Evolutionary conservation across 2,888 invertebrate species (phyloP).

Genomic region (Platycheirus rosarum): DNA sequence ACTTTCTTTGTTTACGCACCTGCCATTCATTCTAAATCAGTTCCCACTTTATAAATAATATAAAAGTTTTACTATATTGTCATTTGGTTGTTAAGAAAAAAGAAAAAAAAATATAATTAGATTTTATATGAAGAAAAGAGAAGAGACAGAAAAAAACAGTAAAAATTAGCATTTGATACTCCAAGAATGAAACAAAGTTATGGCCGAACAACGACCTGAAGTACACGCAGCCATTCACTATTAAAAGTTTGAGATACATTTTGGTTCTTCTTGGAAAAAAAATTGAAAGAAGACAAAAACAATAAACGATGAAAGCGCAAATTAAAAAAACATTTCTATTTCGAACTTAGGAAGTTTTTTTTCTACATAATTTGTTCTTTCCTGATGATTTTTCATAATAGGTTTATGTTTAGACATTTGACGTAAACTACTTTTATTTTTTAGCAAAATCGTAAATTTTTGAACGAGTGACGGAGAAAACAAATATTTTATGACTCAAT

Average conservation of each 20-base stretch:
- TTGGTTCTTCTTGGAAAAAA: neutral
- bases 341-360: too few relatives aligned
- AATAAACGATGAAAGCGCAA: conserved; percentile 8
- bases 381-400: too few relatives aligned
- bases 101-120: conserved; percentile 1
- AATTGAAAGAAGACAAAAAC: neutral
- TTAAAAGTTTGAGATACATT: conserved; percentile 13
- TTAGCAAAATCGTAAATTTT: neutral
- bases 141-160: conserved; percentile 4
- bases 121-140: conserved; percentile 9
- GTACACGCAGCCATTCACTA: neutral
- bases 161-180: neutral
- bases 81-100: neutral
- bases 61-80: neutral
- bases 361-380: neutral
- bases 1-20: neutral
- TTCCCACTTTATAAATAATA: neutral
- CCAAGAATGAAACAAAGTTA: neutral
- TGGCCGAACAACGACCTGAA: conserved; percentile 13
- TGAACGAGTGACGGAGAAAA: neutral
- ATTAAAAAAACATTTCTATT: too few relatives aligned
- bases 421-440: neutral
- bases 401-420: too few relatives aligned
- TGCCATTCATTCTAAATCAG: neutral
- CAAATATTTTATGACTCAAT: conserved; percentile 20